These are phyloP conservation scores for Heliangelus exortis DNA, from an alignment of 2,797 vertebrate species.

Conservation along the genomic window DNA sequence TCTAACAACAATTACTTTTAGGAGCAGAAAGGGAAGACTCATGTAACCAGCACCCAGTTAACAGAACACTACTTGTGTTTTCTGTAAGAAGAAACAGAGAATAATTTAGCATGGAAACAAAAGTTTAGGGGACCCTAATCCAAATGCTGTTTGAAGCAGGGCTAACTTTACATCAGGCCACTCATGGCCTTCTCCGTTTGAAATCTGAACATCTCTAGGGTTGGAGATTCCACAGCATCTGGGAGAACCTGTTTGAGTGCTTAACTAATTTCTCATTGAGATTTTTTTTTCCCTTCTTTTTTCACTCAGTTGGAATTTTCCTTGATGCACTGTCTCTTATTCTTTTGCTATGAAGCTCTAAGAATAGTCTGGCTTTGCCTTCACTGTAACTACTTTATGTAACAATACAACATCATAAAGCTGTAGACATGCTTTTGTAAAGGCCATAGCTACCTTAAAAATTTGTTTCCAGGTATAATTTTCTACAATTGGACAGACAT, in stretches of 20 bases:
- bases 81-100: neutral
- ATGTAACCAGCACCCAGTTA: neutral
- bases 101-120: neutral
- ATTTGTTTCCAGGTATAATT: neutral
- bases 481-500: neutral
- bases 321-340: neutral
- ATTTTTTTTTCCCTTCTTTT: neutral
- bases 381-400: neutral
- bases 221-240: neutral
- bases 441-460: neutral
- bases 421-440: neutral
- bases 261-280: neutral
- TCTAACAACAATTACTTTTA: neutral
- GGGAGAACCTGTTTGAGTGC: neutral
- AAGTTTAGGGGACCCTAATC: neutral
- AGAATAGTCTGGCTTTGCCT: neutral
- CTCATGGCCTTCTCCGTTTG: neutral
- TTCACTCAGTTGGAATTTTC: neutral
- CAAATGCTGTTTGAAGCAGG: neutral
- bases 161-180: neutral
- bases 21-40: neutral
- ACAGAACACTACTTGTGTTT: neutral
- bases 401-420: neutral
- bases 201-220: neutral
- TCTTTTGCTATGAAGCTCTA: neutral